Evolutionary conservation across 2,797 vertebrate genomes (phyloP).

Genomic region (Helostoma temminkii): DNA sequence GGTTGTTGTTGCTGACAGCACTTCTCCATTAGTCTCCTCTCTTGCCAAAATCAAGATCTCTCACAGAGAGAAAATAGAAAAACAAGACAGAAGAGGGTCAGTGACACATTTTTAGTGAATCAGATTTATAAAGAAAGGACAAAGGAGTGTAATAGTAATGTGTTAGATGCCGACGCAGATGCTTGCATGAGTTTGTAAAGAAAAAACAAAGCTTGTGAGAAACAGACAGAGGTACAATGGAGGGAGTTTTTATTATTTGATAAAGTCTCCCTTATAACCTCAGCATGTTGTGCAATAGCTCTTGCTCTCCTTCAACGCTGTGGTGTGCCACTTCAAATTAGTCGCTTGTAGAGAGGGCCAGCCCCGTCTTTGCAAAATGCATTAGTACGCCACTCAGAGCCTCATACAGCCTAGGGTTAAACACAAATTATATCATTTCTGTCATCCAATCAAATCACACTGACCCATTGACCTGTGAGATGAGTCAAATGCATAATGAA

Average conservation of each 20-base stretch:
- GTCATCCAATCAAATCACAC: constrained; percentile 87
- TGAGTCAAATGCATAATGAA: constrained; percentile 89
- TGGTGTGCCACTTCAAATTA: constrained; percentile 81
- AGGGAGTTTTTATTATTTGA: constrained; percentile 84
- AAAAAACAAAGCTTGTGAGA: constrained; percentile 30
- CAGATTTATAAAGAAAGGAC: constrained; percentile 41
- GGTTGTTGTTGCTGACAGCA: constrained; percentile 60
- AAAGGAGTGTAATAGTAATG: neutral
- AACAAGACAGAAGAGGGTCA: constrained; percentile 38
- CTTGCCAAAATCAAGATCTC: constrained; percentile 52
- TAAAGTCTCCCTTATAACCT: constrained; percentile 75
- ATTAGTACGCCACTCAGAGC: constrained; percentile 79
- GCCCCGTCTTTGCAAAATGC: constrained; percentile 75
- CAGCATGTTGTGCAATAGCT: constrained; percentile 74
- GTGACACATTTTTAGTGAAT: constrained; percentile 49
- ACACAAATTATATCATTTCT: constrained; percentile 86
- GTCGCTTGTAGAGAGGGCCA: constrained; percentile 79
- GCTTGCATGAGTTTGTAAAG: constrained; percentile 31
- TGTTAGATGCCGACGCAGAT: constrained; percentile 17
- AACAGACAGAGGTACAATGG: constrained; percentile 57
- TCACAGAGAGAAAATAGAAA: constrained; percentile 1
- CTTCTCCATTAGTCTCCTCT: constrained; percentile 51
- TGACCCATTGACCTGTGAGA: constrained; percentile 84
- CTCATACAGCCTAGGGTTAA: constrained; percentile 80
- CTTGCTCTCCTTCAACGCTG: constrained; percentile 78